Base-by-base conservation (phyloP, 2,797 vertebrate species). In the Rhinoraja longicauda region DNA sequence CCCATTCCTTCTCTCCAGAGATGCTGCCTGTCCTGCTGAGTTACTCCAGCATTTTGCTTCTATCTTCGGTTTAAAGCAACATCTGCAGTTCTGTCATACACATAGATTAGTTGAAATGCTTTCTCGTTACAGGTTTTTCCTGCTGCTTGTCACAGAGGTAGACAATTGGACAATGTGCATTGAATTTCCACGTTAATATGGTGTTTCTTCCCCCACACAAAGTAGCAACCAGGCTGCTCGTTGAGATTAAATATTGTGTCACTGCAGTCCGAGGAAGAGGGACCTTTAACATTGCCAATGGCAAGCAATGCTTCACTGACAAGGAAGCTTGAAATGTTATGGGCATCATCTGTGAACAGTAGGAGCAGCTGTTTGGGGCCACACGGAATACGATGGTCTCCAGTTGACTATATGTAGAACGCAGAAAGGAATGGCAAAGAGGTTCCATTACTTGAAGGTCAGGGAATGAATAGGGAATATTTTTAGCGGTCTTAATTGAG, bases 271-370 rank as follows among this genome's bases (percentile, higher is more conserved):
- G 9, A 3, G 62, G n/a, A 67, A 21, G 67, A 15, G n/a, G 21
- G 59, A 67, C 84, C 59, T 64, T 88, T 64, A 88, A 32, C 59
- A 19, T 88, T 64, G 36, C 84, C 88, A 59, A 88, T 67, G 84
- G 59, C 15, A 67, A 67, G n/a, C 59, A 67, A 67, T 36, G 84
- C 21, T 88, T 88, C 84, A 67, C 62, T 36, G 84, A 67, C 84
- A 88, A 36, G 84, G 67, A n/a, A 67, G n/a, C 84, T 88, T 64
- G 84, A 88, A 88, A 67, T 64, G n/a, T 67, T 88, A 17, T 67
- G 84, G 84, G 67, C 84, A 88, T 29, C 84, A 67, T 17, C n/a
- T 67, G n/a, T 88, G 84, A 88, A 67, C 19, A 36, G 59, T 21
- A 36, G 21, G 84, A 32, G 84, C 59, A 88, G 84, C 84, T 88